A percentile compares a stretch with the other conserved stretches of the same genome.
Conservation (phyloP, 1,140 invertebrate species). For the Globodera rostochiensis region DNA sequence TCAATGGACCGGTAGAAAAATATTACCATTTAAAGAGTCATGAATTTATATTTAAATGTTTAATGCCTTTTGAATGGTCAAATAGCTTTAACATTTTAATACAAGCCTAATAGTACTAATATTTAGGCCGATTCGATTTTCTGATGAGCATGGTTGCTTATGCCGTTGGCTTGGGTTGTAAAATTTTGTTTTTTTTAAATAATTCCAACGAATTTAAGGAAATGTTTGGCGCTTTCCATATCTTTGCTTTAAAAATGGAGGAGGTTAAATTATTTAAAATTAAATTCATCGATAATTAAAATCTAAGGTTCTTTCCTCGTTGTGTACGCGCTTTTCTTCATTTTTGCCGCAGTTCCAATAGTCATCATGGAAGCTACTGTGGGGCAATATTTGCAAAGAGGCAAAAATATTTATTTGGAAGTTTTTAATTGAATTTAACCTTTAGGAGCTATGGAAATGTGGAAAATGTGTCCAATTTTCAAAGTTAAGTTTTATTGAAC, state of each 20-base stretch:
- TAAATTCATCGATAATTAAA: neutral
- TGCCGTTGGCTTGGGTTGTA: slow-evolving; percentile 77
- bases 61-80: too few relatives aligned
- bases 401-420: slow-evolving; percentile 53
- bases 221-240: slow-evolving; percentile 70
- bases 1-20: slow-evolving; percentile 57
- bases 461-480: slow-evolving; percentile 79
- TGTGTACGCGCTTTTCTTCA: slow-evolving; percentile 61
- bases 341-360: slow-evolving; percentile 74
- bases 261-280: slow-evolving; percentile 41
- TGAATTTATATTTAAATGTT: too few relatives aligned
- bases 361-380: slow-evolving; percentile 78
- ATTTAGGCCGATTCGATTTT: slow-evolving; percentile 51
- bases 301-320: slow-evolving; percentile 58
- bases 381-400: slow-evolving; percentile 78
- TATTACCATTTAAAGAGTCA: neutral
- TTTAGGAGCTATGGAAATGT: slow-evolving; percentile 73
- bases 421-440: slow-evolving; percentile 54
- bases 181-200: slow-evolving; percentile 6
- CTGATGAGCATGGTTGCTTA: slow-evolving; percentile 75
- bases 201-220: slow-evolving; percentile 53
- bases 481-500: slow-evolving; percentile 70
- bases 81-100: too few relatives aligned
- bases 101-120: slow-evolving; percentile 5
- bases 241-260: slow-evolving; percentile 68